These are phyloP conservation scores for Rhynchotus rufescens DNA, from an alignment of 2,797 vertebrate species.

Conservation along the genomic window DNA sequence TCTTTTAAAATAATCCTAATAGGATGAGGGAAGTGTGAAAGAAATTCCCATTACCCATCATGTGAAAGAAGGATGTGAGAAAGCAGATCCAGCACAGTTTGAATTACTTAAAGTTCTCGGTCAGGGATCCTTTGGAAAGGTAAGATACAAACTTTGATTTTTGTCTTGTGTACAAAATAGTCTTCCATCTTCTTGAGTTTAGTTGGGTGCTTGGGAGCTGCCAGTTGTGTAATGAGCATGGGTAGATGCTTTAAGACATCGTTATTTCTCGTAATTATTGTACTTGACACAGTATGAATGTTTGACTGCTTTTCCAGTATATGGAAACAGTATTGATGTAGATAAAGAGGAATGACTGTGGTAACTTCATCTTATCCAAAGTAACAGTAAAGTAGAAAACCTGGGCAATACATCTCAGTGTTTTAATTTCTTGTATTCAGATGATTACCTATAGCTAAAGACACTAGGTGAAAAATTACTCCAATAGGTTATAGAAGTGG, in stretches of 20 bases:
- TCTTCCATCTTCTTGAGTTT: background rate
- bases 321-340: background rate
- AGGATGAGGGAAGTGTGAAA: slow-evolving; percentile 94
- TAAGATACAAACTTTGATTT: slow-evolving; percentile 68
- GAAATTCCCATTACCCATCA: slow-evolving; percentile 98
- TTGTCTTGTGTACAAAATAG: background rate
- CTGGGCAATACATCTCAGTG: background rate
- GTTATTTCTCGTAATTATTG: background rate
- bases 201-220: background rate
- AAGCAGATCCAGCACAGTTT: slow-evolving; percentile 96
- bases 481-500: background rate
- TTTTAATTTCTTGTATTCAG: background rate
- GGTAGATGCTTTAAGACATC: background rate
- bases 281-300: background rate
- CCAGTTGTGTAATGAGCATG: background rate
- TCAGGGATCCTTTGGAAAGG: slow-evolving; percentile 98
- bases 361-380: background rate
- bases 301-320: background rate
- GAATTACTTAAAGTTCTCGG: slow-evolving; percentile 97
- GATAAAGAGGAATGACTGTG: background rate
- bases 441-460: background rate
- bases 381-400: background rate
- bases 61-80: slow-evolving; percentile 97
- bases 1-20: slow-evolving; percentile 20
- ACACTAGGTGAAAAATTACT: background rate